Evolutionary conservation across 2,888 invertebrate genomes (phyloP), one percentile per base, ranked within the genome.

Genomic region (Thera obeliscata): DNA sequence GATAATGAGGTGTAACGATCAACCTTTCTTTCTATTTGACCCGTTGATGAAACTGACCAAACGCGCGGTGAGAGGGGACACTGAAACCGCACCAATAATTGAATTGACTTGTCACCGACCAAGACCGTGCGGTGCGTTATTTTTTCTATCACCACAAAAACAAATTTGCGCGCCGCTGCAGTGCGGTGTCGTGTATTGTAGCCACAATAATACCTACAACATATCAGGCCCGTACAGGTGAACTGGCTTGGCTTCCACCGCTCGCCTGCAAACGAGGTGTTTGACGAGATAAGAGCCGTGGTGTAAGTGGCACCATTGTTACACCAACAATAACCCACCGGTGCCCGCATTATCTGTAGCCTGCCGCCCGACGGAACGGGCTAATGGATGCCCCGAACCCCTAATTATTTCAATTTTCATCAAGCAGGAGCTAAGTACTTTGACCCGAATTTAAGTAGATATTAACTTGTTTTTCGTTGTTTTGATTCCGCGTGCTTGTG

Each of bases 391-490:
- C 83, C 84, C 82, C 82, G 82, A 85, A 85, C 83, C 83, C 78
- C 81, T 87, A 87, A 88, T 89, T 88, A 86, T 89, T 87, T 87
- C 87, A 87, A 88, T 87, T 87, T 84, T 85, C 83, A 81, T 81
- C 80, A 86, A 87, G 85, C 81, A 83, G 76, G 81, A 79, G 78
- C 80, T 80, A 82, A 84, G 85, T 78, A 82, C 85, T 82, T 82
- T 85, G 79, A 81, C 79, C 80, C 77, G 78, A 81, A 76, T 77
- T 80, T 78, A 76, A 81, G 77, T 76, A 80, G 78, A 22, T 46
- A 46, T 8, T 2, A 12, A 5, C 54, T 60, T 61, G 54, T 60
- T 52, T 41, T 3, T 41, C 22, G 22, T 54, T 61, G 61, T 61
- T 61, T 52, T 9, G 22, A 50, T 50, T 52, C 22, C 35, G 58